Evolutionary conservation across 1,140 invertebrate genomes (phyloP), one percentile per base, ranked within the genome.

Genomic region (Caenorhabditis brenneri): DNA sequence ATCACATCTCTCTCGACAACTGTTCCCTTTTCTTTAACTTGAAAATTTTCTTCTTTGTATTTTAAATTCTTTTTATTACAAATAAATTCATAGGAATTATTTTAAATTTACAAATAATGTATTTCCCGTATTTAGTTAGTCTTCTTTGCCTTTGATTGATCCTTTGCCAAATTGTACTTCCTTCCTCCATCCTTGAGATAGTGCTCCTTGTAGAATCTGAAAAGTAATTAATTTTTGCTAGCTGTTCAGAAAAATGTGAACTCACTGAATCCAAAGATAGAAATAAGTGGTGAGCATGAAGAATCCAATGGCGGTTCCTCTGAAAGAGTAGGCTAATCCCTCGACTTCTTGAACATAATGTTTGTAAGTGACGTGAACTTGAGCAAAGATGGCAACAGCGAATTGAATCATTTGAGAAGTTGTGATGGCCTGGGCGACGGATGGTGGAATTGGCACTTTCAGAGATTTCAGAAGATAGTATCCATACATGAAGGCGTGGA

Each of bases 381-480:
- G 89, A 15, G 88, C 88, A 16, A 83, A 82, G 74, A 89, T 89
- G 16, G 88, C 88, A 69, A 89, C 84, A 5, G 88, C n/a, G 81
- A 89, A 89, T 80, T 84, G 80, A 33, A 85, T 69, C 33, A 93
- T 90, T 88, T 93, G 93, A n/a, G 92, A 88, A 24, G 88, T 86
- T 22, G 93, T 93, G 49, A 93, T 92, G 16, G 91, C 39, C 84
- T 93, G 93, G 36, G 91, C 92, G 53, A 93, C 87, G 79, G 84
- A 89, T 65, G 91, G 91, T 22, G 93, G 93, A 33, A 93, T 83
- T 31, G 87, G 83, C 82, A 93, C 88, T 81, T 89, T 89, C 80
- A 93, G 84, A 1, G 92, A 92, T 82, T 91, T 87, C 15, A 93
- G 87, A 27, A 92, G 90, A 88, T 93, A 93, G 88, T 93, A 93